phyloP scores from a whole-genome alignment of 2,888 invertebrate species.

The Yponomeuta plumbellus region DNA sequence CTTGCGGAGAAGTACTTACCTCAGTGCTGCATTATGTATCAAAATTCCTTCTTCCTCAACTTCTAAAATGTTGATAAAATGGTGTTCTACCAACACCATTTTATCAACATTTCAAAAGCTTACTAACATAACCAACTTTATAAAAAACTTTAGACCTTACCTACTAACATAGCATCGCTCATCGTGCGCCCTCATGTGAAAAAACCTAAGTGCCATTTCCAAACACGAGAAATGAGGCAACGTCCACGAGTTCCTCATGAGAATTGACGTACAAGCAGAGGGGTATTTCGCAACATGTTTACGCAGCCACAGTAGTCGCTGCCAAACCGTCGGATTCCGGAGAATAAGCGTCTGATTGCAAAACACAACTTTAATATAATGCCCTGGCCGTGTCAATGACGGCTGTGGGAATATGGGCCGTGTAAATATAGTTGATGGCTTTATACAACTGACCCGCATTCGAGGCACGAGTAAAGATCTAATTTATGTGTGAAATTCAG shows the following conservation, averaged over 20 bases:
- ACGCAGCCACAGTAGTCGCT: constrained; percentile 43
- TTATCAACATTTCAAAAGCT: too few relatives aligned
- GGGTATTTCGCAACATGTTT: constrained; percentile 57
- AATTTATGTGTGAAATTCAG: constrained; percentile 1
- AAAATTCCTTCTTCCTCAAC: too few relatives aligned
- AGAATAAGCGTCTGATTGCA: constrained; percentile 41
- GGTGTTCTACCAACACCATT: too few relatives aligned
- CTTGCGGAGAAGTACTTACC: neutral
- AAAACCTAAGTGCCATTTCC: neutral
- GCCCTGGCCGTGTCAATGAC: constrained; percentile 38
- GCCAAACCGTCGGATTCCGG: constrained; percentile 58
- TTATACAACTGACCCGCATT: constrained; percentile 29
- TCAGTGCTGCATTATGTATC: too few relatives aligned
- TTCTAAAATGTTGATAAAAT: too few relatives aligned
- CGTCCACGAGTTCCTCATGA: constrained; percentile 2
- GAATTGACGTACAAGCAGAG: neutral
- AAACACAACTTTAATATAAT: constrained; percentile 43
- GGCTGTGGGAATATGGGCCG: constrained; percentile 60
- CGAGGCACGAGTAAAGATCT: neutral
- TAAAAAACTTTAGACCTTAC: too few relatives aligned
- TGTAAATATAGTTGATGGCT: constrained; percentile 47
- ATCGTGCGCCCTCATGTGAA: neutral
- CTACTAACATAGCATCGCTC: too few relatives aligned
- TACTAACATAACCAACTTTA: too few relatives aligned
- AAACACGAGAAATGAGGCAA: neutral